A percentile compares a stretch with the other conserved stretches of the same genome.
These are phyloP conservation scores for Dendrolimus pini DNA, from an alignment of 2,888 invertebrate species.

Conservation along the genomic window DNA sequence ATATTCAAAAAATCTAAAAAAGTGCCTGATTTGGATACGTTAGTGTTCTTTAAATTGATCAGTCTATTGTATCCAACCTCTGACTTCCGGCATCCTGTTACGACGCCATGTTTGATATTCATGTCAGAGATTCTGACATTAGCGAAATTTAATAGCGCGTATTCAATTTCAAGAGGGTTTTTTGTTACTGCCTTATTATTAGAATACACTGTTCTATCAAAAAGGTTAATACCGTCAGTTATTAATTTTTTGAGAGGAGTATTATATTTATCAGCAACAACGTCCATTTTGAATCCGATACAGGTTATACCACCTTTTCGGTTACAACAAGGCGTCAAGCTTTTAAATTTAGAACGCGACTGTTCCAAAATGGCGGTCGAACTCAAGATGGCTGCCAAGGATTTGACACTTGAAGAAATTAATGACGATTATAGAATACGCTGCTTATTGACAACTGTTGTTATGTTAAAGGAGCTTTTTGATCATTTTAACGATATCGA, in stretches of 20 bases:
- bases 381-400: slow-evolving; percentile 69
- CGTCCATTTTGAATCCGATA: slow-evolving; percentile 73
- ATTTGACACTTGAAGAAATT: slow-evolving; percentile 71
- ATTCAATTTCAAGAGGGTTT: slow-evolving; percentile 86
- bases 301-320: slow-evolving; percentile 84
- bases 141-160: slow-evolving; percentile 78
- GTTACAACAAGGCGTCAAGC: slow-evolving; percentile 65
- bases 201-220: slow-evolving; percentile 88
- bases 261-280: slow-evolving; percentile 82
- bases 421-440: slow-evolving; percentile 81
- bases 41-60: slow-evolving; percentile 89
- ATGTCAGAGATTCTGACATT: slow-evolving; percentile 86
- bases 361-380: slow-evolving; percentile 48
- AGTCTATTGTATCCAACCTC: slow-evolving; percentile 91
- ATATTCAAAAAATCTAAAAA: slow-evolving; percentile 76
- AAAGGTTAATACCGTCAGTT: slow-evolving; percentile 87
- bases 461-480: slow-evolving; percentile 78
- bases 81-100: slow-evolving; percentile 91
- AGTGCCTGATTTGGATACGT: slow-evolving; percentile 81
- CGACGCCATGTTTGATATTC: slow-evolving; percentile 90
- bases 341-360: slow-evolving; percentile 76
- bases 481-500: slow-evolving; percentile 63
- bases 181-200: slow-evolving; percentile 83
- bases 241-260: slow-evolving; percentile 88
- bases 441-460: slow-evolving; percentile 70